Base-by-base conservation (phyloP, 2,797 vertebrate species). In the Dendrocincla fuliginosa region DNA sequence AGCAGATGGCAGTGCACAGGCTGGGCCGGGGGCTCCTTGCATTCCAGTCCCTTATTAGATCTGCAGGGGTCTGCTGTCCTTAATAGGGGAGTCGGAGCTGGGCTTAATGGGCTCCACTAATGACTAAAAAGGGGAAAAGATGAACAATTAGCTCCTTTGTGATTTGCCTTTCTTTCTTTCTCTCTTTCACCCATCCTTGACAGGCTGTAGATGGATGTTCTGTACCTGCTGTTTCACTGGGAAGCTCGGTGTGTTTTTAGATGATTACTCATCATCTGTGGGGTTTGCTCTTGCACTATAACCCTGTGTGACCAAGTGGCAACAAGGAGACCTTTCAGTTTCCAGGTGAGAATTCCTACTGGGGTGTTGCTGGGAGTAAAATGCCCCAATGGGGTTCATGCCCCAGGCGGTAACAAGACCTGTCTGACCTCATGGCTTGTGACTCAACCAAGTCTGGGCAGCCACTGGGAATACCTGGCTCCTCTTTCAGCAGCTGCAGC, bases 91-190 rank as follows among this genome's bases (percentile, higher is more conserved):
- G 16, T 35, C 0, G 0, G 37, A 91, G 83, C 65, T 87, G 78
- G 64, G 49, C 46, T 88, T 92, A 91, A 87, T 95, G 95, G 89
- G 68, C 71, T 92, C 87, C 91, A 79, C 78, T 90, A 93, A 89
- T 87, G 78, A 75, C 71, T 87, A 12, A 42, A 85, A 49, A 71
- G 60, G 68, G 60, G 80, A 24, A 90, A 89, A 79, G 18, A 87
- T n/a, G 53, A 93, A 80, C 81, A 96, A 92, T 93, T 89, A 77
- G 23, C 69, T 73, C 89, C 78, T 87, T 83, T 83, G 81, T 93
- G 77, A 42, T 90, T 71, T 95, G 39, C 63, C 56, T 93, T 85
- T 75, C 82, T 84, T 90, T 86, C 55, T 93, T 85, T 75, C 82
- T 83, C 88, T 86, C 59, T 75, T 83, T 82, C 78, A 77, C 33